These are phyloP conservation scores for Crypturellus undulatus DNA, from an alignment of 2,113 vertebrate genomes.

Conservation along the genomic window DNA sequence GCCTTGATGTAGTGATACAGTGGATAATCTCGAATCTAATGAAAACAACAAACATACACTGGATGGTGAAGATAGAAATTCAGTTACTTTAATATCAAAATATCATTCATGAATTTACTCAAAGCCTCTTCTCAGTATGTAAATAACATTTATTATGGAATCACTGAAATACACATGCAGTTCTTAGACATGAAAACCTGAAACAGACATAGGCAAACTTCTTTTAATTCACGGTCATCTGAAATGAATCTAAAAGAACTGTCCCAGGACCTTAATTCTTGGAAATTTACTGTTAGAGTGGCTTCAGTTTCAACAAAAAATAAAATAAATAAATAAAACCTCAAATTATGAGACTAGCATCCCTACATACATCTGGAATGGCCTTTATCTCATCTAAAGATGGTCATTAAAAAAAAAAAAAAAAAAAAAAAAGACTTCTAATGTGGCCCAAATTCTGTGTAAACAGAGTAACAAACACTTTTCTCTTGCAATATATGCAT, in stretches of 20 bases:
- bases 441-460: background rate
- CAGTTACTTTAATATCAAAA: background rate
- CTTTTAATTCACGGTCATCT: background rate
- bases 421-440: background rate
- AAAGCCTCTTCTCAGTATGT: background rate
- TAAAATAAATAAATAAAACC: background rate
- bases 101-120: background rate
- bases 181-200: background rate
- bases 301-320: background rate
- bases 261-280: background rate
- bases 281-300: background rate
- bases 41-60: background rate
- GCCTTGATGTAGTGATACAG: conserved; percentile 81
- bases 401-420: no score
- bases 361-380: background rate
- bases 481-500: background rate
- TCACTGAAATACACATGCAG: background rate
- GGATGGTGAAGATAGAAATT: background rate
- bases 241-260: background rate
- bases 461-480: background rate
- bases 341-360: background rate
- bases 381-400: background rate
- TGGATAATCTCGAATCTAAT: conserved; percentile 78
- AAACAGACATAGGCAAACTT: background rate
- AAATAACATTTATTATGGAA: background rate